These are phyloP conservation scores for Trachymyrmex cornetzi DNA, from an alignment of 1,140 invertebrate genomes.

Conservation along the genomic window DNA sequence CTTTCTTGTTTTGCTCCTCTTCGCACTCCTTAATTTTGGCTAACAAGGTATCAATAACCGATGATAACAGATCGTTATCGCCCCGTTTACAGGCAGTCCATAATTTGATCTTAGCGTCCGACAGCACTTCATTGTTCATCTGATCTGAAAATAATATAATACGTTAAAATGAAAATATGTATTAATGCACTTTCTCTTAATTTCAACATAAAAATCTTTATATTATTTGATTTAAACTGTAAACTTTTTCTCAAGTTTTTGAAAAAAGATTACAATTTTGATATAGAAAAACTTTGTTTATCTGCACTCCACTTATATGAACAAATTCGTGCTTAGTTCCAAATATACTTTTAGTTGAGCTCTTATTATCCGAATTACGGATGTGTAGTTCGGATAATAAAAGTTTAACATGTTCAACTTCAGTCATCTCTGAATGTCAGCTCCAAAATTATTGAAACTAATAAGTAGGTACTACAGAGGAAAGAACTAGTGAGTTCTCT, in stretches of 20 bases:
- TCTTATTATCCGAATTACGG: too few species aligned
- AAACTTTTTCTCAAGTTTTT: background rate
- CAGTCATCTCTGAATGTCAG: too few species aligned
- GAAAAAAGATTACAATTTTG: background rate
- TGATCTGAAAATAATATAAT: constrained; percentile 2
- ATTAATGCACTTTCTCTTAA: background rate
- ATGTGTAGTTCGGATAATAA: too few species aligned
- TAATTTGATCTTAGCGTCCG: constrained; percentile 75
- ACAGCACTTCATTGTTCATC: constrained; percentile 75
- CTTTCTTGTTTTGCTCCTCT: constrained; percentile 68
- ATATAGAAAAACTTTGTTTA: background rate
- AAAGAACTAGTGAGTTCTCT: too few species aligned
- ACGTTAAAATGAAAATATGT: background rate
- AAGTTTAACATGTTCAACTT: too few species aligned
- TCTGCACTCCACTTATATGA: too few species aligned
- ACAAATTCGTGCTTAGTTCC: too few species aligned
- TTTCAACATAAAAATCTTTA: background rate
- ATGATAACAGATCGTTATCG: constrained; percentile 77
- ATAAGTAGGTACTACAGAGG: too few species aligned
- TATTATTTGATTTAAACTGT: constrained; percentile 15
- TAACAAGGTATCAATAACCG: constrained; percentile 70
- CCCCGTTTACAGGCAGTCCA: constrained; percentile 82
- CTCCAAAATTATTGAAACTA: too few species aligned
- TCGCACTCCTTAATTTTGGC: constrained; percentile 75
- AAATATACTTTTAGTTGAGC: too few species aligned